A percentile compares a stretch with the other conserved stretches of the same genome.
phyloP scores from a whole-genome alignment of 2,113 vertebrate genomes.

The Megaptera novaeangliae region DNA sequence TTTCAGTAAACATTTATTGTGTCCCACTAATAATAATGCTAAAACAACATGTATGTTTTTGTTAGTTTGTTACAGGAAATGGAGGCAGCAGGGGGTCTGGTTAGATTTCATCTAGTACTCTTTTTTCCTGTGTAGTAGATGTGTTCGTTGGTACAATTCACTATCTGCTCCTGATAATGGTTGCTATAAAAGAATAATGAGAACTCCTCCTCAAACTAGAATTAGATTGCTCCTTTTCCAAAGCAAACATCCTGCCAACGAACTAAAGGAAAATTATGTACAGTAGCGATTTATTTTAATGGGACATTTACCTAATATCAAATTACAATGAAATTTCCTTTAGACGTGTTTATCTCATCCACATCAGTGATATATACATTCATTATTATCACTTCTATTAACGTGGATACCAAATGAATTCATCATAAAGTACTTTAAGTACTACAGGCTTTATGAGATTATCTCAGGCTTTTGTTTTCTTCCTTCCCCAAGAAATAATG shows the following conservation, averaged over 20 bases:
- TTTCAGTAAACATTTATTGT: neutral
- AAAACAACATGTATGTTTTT: neutral
- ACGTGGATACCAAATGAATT: constrained; percentile 14
- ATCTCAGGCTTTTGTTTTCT: neutral
- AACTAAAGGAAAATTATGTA: constrained; percentile 46
- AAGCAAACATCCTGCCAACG: constrained; percentile 22
- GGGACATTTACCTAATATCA: constrained; percentile 47
- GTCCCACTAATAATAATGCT: neutral
- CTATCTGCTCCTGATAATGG: constrained; percentile 24
- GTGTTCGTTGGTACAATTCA: neutral
- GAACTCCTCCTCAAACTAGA: constrained; percentile 19
- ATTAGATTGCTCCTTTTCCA: constrained; percentile 22
- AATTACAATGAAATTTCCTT: constrained; percentile 47
- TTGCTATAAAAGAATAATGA: constrained; percentile 45
- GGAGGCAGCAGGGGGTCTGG: neutral
- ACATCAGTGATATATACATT: neutral
- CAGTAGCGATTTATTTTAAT: constrained; percentile 40
- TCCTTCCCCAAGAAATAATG: neutral
- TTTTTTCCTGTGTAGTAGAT: neutral
- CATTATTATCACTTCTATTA: constrained; percentile 23
- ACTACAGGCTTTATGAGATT: neutral
- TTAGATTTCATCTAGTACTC: neutral
- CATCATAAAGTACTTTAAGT: constrained; percentile 23
- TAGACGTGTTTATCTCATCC: constrained; percentile 3
- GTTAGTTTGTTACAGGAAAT: neutral